A percentile compares a stretch with the other conserved stretches of the same genome.
Conservation (phyloP, 2,797 vertebrate species). For the Novumbra hubbsi region DNA sequence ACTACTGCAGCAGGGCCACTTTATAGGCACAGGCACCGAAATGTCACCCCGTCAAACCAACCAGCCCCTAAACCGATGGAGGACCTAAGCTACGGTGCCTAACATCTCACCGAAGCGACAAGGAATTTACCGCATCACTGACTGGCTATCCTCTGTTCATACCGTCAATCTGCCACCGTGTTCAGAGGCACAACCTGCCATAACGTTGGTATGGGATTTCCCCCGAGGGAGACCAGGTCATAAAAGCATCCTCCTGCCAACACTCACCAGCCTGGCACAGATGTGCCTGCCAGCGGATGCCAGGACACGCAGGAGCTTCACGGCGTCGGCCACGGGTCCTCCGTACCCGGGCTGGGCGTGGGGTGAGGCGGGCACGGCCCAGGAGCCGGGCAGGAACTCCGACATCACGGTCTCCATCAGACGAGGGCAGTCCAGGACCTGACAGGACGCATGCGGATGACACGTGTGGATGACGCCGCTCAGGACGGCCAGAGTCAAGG, state of each 20-base stretch:
- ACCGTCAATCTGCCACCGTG: too few species aligned
- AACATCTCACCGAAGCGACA: too few species aligned
- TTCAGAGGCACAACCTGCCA: too few species aligned
- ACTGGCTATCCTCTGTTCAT: too few species aligned
- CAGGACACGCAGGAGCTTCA: constrained; percentile 92
- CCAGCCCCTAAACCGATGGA: too few species aligned
- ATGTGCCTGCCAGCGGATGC: constrained; percentile 85
- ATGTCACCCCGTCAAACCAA: too few species aligned
- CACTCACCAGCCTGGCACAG: constrained; percentile 87
- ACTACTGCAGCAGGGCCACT: background rate
- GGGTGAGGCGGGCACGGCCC: constrained; percentile 67
- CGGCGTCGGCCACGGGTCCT: constrained; percentile 78
- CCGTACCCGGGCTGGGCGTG: constrained; percentile 75
- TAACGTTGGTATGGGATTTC: too few species aligned
- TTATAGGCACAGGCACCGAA: background rate
- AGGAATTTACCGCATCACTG: too few species aligned
- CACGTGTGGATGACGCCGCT: background rate
- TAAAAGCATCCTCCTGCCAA: background rate
- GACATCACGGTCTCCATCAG: constrained; percentile 84
- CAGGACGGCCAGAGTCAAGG: background rate
- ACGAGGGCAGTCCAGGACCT: constrained; percentile 91
- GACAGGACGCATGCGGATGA: background rate
- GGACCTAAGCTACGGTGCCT: too few species aligned
- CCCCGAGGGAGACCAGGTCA: too few species aligned
- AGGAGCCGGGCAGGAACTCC: constrained; percentile 88